Percentiles rank a stretch among this genome's conserved stretches.
phyloP scores from a whole-genome alignment of 1,140 invertebrate species.

The Cyrtorhinus lividipennis region DNA sequence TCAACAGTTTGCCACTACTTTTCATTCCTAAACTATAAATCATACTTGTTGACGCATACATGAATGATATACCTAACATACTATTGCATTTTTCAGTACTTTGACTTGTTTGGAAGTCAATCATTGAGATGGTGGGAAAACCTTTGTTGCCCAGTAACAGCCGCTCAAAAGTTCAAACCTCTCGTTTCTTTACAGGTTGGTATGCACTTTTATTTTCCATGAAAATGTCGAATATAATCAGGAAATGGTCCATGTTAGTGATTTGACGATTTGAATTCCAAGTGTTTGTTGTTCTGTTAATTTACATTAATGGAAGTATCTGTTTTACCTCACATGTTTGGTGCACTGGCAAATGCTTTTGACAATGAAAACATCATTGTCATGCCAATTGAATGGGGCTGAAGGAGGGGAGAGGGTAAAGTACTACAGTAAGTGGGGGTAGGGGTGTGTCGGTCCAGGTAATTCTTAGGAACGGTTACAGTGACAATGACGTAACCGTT shows the following conservation, averaged over 20 bases:
- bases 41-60: neutral
- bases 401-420: too few relatives aligned
- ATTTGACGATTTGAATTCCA: too few relatives aligned
- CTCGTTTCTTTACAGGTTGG: neutral
- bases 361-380: too few relatives aligned
- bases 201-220: neutral
- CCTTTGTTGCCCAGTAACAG: neutral
- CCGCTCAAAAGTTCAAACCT: conserved; percentile 9
- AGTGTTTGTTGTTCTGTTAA: too few relatives aligned
- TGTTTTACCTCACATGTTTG: neutral
- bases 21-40: neutral
- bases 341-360: too few relatives aligned
- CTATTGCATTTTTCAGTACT: neutral
- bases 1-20: neutral
- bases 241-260: neutral
- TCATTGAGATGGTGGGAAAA: conserved; percentile 8
- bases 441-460: too few relatives aligned
- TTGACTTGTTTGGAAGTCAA: neutral
- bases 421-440: too few relatives aligned
- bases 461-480: too few relatives aligned
- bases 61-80: neutral
- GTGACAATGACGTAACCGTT: too few relatives aligned
- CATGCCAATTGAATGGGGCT: too few relatives aligned
- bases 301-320: neutral
- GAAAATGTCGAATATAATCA: neutral